These are phyloP conservation scores for Borostomias antarcticus DNA, from an alignment of 2,797 vertebrate species.

Conservation along the genomic window DNA sequence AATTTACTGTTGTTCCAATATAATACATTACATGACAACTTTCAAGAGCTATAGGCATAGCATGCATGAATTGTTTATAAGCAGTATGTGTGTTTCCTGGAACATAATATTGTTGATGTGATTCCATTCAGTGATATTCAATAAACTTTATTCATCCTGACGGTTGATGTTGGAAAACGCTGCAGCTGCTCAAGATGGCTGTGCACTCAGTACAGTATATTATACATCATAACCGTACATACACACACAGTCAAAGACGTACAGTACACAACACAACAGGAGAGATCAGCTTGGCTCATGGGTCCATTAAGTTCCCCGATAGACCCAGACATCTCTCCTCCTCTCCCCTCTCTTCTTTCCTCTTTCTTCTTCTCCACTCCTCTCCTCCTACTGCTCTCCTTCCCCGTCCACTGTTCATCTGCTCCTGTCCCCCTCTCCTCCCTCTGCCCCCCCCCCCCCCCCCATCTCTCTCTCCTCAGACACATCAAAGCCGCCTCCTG, in stretches of 20 bases:
- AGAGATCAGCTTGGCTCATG: constrained; percentile 11
- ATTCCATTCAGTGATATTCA: background rate
- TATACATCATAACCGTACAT: background rate
- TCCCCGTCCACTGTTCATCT: too few species aligned
- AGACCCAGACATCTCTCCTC: background rate
- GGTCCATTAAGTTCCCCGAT: constrained; percentile 19
- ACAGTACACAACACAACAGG: background rate
- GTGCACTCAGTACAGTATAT: background rate
- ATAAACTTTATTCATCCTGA: too few species aligned
- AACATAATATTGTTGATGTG: too few species aligned
- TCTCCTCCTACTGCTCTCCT: constrained; percentile 28
- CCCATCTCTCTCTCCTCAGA: constrained; percentile 40
- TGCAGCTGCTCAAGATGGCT: background rate
- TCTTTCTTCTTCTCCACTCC: constrained; percentile 22
- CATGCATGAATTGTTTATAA: background rate
- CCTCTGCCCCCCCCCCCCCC: constrained; percentile 42
- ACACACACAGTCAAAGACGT: background rate
- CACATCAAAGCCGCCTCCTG: constrained; percentile 69
- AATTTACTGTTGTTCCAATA: background rate
- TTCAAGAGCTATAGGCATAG: too few species aligned
- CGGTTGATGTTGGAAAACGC: background rate
- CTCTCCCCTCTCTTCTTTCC: constrained; percentile 25
- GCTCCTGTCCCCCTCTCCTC: constrained; percentile 21
- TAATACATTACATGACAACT: background rate
- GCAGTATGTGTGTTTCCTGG: background rate